Evolutionary conservation across 2,888 invertebrate species (phyloP).

Genomic region (Melanchra persicariae): DNA sequence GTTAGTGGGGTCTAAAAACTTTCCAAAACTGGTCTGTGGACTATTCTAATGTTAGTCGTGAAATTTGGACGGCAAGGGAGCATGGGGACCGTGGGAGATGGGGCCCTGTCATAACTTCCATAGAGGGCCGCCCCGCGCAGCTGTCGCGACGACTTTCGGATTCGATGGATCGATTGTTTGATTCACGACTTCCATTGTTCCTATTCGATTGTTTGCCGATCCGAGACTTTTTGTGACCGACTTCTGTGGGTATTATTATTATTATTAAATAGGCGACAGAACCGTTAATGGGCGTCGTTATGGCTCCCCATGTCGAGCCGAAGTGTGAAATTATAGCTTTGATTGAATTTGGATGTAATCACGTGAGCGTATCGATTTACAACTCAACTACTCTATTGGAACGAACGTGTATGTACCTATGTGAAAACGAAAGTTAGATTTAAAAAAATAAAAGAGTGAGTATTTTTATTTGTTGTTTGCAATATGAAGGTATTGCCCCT

Average conservation of each 20-base stretch:
- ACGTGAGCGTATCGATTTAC: slow-evolving; percentile 41
- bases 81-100: slow-evolving; percentile 85
- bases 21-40: slow-evolving; percentile 69
- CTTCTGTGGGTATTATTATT: slow-evolving; percentile 69
- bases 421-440: background rate
- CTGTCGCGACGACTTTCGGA: slow-evolving; percentile 84
- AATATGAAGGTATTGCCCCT: background rate
- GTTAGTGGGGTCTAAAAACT: slow-evolving; percentile 47
- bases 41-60: slow-evolving; percentile 67
- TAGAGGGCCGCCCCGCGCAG: slow-evolving; percentile 78
- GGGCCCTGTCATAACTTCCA: slow-evolving; percentile 77
- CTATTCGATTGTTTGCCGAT: slow-evolving; percentile 76
- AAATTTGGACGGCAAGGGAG: slow-evolving; percentile 71
- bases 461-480: background rate
- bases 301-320: slow-evolving; percentile 48
- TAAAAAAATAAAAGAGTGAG: background rate
- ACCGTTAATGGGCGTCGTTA: slow-evolving; percentile 59
- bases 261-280: slow-evolving; percentile 68
- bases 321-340: slow-evolving; percentile 57
- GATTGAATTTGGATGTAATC: slow-evolving; percentile 40
- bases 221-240: slow-evolving; percentile 71
- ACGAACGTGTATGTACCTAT: background rate
- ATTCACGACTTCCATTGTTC: slow-evolving; percentile 84
- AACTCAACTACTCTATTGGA: background rate
- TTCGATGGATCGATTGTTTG: slow-evolving; percentile 87